These are phyloP conservation scores for Willisornis vidua DNA, from an alignment of 2,113 vertebrate genomes.

Conservation along the genomic window DNA sequence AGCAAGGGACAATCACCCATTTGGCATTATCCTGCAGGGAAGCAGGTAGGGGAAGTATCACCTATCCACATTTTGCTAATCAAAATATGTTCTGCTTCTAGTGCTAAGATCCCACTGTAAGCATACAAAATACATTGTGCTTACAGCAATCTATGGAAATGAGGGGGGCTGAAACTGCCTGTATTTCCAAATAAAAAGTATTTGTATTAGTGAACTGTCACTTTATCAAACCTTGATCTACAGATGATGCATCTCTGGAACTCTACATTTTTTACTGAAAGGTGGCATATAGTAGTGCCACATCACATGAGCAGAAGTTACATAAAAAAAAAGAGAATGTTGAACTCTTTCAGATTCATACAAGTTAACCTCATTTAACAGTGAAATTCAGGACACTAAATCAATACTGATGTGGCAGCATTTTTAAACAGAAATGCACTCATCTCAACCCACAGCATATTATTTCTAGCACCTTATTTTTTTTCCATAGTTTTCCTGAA, in stretches of 20 bases:
- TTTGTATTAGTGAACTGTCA: background rate
- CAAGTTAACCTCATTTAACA: background rate
- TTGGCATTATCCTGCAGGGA: background rate
- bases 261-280: background rate
- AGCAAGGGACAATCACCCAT: background rate
- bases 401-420: background rate
- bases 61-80: background rate
- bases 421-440: background rate
- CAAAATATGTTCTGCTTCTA: background rate
- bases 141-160: background rate
- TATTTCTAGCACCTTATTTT: background rate
- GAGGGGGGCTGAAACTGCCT: background rate
- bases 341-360: background rate
- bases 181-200: background rate
- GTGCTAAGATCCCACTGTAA: accelerated
- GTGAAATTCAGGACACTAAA: background rate
- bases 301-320: background rate
- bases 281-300: background rate
- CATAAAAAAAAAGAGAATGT: background rate
- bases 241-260: background rate
- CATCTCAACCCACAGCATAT: background rate
- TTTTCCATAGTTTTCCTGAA: background rate
- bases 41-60: background rate
- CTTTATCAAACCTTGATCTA: background rate
- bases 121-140: background rate